Conservation (phyloP, 2,888 invertebrate genomes). For the Uropetala carovei region DNA sequence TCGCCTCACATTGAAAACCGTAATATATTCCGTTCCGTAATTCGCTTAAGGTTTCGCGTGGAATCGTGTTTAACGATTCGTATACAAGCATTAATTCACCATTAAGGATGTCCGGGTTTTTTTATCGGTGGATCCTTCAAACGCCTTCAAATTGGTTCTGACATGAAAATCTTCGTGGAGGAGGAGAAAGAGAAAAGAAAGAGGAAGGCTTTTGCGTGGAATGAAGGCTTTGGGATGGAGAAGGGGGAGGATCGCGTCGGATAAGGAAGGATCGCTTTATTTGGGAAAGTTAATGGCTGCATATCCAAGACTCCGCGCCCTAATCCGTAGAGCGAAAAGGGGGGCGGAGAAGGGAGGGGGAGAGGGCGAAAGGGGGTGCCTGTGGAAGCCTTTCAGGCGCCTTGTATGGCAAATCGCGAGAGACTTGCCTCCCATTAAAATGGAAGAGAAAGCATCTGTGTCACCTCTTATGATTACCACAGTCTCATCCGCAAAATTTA, state of each 20-base stretch:
- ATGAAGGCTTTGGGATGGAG: neutral
- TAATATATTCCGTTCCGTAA: too few species aligned
- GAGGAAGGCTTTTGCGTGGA: neutral
- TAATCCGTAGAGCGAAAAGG: slow-evolving; percentile 9
- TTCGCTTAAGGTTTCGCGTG: too few species aligned
- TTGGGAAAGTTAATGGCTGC: slow-evolving; percentile 59
- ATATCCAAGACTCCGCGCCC: slow-evolving; percentile 48
- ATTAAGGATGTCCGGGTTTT: too few species aligned
- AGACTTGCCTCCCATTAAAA: slow-evolving; percentile 50
- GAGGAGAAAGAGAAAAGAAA: neutral
- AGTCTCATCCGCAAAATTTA: slow-evolving; percentile 61
- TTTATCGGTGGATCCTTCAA: neutral
- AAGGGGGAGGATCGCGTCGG: slow-evolving; percentile 6
- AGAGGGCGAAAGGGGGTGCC: neutral
- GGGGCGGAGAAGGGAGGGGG: neutral
- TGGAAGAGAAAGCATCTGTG: slow-evolving; percentile 53
- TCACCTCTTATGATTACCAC: slow-evolving; percentile 58
- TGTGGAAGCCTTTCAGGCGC: slow-evolving; percentile 53
- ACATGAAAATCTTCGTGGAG: neutral
- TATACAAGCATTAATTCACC: too few species aligned
- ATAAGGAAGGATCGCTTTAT: slow-evolving; percentile 46
- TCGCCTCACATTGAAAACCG: too few species aligned
- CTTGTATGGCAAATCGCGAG: slow-evolving; percentile 39
- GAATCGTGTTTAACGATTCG: too few species aligned
- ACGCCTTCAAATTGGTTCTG: slow-evolving; percentile 1